Conservation (phyloP, 2,113 vertebrate genomes). For the Eretmochelys imbricata region DNA sequence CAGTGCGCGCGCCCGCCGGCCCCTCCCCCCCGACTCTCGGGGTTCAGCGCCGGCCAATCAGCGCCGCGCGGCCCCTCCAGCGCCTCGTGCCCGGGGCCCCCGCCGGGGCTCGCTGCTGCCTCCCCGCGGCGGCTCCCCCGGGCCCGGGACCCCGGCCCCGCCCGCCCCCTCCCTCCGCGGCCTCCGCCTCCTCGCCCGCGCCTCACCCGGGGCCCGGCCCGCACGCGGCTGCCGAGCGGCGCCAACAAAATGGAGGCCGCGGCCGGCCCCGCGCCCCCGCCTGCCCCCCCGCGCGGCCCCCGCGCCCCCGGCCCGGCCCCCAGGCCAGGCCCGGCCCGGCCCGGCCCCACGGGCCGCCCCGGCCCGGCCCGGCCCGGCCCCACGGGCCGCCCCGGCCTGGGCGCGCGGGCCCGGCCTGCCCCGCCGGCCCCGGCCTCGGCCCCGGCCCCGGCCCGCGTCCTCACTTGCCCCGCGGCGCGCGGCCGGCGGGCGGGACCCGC, state of each 20-base stretch:
- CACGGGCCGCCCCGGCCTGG: no score
- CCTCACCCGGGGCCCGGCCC: no score
- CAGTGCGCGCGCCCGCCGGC: background rate
- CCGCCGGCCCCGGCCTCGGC: no score
- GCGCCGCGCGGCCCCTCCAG: constrained; percentile 35
- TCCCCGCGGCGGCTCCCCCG: background rate
- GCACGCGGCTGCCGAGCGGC: no score
- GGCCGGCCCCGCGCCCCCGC: background rate
- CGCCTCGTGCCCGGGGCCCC: background rate
- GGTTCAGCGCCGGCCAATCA: constrained; percentile 76
- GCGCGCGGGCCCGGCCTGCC: no score
- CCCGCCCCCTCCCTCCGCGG: background rate
- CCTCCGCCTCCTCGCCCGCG: no score
- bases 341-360: background rate
- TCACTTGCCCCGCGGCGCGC: no score
- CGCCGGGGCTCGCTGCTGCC: background rate
- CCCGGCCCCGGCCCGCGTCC: no score
- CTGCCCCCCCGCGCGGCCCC: background rate
- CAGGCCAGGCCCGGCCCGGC: background rate
- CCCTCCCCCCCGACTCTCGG: constrained; percentile 55
- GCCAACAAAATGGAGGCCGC: background rate
- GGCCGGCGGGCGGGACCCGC: no score
- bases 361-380: background rate
- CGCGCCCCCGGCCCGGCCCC: background rate
- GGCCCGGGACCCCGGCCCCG: background rate